phyloP scores from a whole-genome alignment of 2,888 invertebrate species.

The Amblyjoppa proteus region DNA sequence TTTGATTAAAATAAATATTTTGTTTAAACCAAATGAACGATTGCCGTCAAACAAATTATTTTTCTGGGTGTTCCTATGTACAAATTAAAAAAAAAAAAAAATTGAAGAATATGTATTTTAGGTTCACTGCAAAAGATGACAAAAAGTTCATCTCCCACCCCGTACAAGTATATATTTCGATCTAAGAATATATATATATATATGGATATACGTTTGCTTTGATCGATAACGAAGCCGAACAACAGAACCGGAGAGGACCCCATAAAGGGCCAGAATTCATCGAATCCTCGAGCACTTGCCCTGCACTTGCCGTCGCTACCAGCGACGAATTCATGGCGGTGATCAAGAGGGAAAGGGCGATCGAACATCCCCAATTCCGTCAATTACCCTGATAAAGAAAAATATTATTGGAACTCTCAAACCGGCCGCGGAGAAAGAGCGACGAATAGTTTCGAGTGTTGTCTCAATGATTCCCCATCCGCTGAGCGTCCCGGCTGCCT shows the following conservation, averaged over 20 bases:
- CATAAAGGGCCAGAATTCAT: background rate
- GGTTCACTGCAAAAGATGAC: too few relatives aligned
- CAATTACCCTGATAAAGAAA: conserved; percentile 66
- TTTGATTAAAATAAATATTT: too few relatives aligned
- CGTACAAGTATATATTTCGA: too few relatives aligned
- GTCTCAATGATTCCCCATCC: conserved; percentile 59
- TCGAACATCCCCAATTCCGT: conserved; percentile 59
- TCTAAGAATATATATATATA: background rate
- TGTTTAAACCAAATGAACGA: too few relatives aligned
- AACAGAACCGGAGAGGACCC: background rate
- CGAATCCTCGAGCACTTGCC: conserved; percentile 2
- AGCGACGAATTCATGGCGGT: conserved; percentile 1
- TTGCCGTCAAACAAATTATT: too few relatives aligned
- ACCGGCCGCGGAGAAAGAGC: conserved; percentile 24
- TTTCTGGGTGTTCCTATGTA: too few relatives aligned
- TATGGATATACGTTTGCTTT: conserved; percentile 57
- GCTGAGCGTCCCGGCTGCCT: background rate
- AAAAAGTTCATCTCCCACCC: too few relatives aligned
- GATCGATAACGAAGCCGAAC: conserved; percentile 72
- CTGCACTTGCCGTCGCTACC: conserved; percentile 42
- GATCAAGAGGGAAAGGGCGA: background rate
- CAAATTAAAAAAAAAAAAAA: too few relatives aligned
- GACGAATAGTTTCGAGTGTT: conserved; percentile 52
- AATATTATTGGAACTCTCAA: conserved; percentile 61
- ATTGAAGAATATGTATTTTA: too few relatives aligned